These are phyloP conservation scores for Centropus unirufus DNA, from an alignment of 2,113 vertebrate species.

Conservation along the genomic window DNA sequence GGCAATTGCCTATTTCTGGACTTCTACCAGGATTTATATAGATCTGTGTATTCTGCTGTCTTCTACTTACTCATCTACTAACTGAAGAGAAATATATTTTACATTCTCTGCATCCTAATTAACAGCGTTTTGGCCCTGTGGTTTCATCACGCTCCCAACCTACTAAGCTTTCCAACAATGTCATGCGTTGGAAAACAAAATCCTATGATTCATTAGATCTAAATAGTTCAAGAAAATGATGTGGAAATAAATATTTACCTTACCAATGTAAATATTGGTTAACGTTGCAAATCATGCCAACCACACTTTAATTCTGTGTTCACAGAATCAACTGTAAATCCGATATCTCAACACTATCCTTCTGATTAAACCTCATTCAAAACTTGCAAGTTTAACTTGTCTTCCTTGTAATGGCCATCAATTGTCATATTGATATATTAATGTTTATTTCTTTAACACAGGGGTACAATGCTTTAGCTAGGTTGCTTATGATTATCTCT, in stretches of 20 bases:
- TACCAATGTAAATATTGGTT: neutral
- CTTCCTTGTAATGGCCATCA: neutral
- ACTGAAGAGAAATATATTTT: neutral
- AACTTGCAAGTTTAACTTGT: neutral
- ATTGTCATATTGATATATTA: neutral
- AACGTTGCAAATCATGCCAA: neutral
- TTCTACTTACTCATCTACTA: neutral
- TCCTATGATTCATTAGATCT: neutral
- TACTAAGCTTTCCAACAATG: neutral
- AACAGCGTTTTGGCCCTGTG: neutral
- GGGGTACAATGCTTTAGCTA: neutral
- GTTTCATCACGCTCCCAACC: neutral
- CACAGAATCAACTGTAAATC: neutral
- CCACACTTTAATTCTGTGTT: neutral
- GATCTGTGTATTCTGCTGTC: neutral
- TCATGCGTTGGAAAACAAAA: neutral
- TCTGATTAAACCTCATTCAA: neutral
- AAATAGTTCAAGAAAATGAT: neutral
- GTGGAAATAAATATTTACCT: neutral
- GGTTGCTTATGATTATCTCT: neutral
- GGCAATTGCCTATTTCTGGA: neutral
- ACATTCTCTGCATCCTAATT: neutral
- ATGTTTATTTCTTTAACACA: neutral
- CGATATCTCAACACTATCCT: neutral
- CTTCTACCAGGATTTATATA: neutral